These are phyloP conservation scores for Aphis craccivora DNA, from an alignment of 1,140 invertebrate species.

Conservation along the genomic window DNA sequence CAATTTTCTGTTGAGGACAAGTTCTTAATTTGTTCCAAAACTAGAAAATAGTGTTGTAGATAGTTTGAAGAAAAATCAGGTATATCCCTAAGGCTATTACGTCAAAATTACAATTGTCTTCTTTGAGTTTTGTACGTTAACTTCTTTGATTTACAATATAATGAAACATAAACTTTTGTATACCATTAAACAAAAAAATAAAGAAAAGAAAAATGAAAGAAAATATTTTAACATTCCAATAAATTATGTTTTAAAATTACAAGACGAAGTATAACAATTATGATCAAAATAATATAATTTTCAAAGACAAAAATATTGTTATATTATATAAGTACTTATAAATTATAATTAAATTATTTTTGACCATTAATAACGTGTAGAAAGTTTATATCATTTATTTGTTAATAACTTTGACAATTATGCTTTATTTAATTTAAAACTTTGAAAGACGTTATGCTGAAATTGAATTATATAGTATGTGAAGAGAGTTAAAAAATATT, in stretches of 20 bases:
- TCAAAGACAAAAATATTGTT: neutral
- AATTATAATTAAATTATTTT: neutral
- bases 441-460: neutral
- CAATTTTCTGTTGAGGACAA: conserved; percentile 19
- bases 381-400: neutral
- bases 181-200: neutral
- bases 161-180: neutral
- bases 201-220: neutral
- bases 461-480: neutral
- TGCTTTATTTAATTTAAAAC: neutral
- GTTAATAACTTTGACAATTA: neutral
- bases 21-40: conserved; percentile 44
- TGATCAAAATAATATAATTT: neutral
- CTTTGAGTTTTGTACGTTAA: neutral
- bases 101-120: neutral
- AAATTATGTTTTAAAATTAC: neutral
- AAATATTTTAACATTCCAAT: neutral
- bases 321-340: neutral
- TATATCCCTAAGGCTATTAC: neutral
- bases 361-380: neutral
- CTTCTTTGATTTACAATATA: neutral
- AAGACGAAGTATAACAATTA: neutral
- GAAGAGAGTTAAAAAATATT: neutral
- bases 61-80: conserved; percentile 27
- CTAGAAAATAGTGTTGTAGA: neutral